These are phyloP conservation scores for Acrocyrtus sp. DNA, from an alignment of 2,888 invertebrate genomes.

Conservation along the genomic window DNA sequence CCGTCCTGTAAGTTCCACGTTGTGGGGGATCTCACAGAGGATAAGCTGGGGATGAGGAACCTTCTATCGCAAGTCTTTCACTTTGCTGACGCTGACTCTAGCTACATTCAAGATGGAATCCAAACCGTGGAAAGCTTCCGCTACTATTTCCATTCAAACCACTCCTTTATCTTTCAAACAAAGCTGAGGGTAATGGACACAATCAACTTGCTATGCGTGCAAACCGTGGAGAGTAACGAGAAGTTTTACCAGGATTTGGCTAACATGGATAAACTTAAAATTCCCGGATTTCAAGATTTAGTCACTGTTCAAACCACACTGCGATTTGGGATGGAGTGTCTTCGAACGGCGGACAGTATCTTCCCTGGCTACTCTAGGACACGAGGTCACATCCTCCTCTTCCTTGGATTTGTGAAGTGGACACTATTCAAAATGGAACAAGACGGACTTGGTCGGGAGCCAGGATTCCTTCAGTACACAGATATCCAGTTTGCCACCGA, in stretches of 20 bases:
- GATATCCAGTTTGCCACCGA: slow-evolving; percentile 5
- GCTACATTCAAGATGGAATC: slow-evolving; percentile 28
- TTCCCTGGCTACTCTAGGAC: slow-evolving; percentile 81
- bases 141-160: slow-evolving; percentile 26
- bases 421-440: not conserved
- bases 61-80: slow-evolving; percentile 25
- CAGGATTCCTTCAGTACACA: slow-evolving; percentile 21
- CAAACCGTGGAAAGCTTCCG: slow-evolving; percentile 30
- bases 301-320: slow-evolving; percentile 65
- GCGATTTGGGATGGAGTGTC: slow-evolving; percentile 76
- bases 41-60: slow-evolving; percentile 23
- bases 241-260: slow-evolving; percentile 1
- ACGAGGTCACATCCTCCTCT: slow-evolving; percentile 71
- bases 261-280: not conserved
- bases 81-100: slow-evolving; percentile 19
- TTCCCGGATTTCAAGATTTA: not conserved
- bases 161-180: slow-evolving; percentile 26
- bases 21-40: slow-evolving; percentile 24
- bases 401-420: slow-evolving; percentile 27
- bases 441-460: not conserved
- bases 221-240: not conserved
- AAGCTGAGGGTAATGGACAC: slow-evolving; percentile 29
- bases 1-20: slow-evolving; percentile 23
- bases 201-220: slow-evolving; percentile 11
- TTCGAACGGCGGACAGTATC: slow-evolving; percentile 77